Percentiles rank a stretch among this genome's conserved stretches.
Evolutionary conservation across 23 tunicate genomes (phyloP).

Genomic region (Styela plicata): DNA sequence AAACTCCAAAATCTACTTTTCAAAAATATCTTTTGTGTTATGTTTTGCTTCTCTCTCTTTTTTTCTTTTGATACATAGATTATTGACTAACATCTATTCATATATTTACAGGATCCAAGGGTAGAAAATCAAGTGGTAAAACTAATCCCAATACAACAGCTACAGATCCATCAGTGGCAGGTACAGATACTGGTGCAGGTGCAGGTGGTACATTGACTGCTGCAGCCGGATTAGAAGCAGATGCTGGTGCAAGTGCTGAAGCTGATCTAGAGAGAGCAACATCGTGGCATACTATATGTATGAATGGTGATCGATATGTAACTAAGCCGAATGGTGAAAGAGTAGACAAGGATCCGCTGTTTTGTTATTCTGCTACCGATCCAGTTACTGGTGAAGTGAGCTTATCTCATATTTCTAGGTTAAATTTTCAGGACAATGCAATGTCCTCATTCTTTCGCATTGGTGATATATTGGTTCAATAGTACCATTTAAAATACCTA

Average conservation of each 20-base stretch:
- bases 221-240: constrained; percentile 79
- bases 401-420: neutral
- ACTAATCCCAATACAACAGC: constrained; percentile 73
- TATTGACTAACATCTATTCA: no score
- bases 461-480: no score
- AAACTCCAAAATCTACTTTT: no score
- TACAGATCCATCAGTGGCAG: constrained; percentile 80
- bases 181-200: constrained; percentile 57
- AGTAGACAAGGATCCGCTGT: constrained; percentile 28
- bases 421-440: no score
- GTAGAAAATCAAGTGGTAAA: constrained; percentile 80
- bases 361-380: constrained; percentile 85
- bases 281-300: constrained; percentile 65
- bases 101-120: constrained; percentile 56
- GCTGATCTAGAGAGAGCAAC: constrained; percentile 67
- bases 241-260: constrained; percentile 79
- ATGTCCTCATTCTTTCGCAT: no score
- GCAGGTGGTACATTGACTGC: constrained; percentile 53
- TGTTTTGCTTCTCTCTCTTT: no score
- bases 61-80: no score
- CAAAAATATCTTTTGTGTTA: no score
- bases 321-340: constrained; percentile 45
- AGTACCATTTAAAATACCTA: no score
- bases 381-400: constrained; percentile 87
- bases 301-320: constrained; percentile 59